Base-by-base conservation (phyloP, 1,140 invertebrate genomes). In the Aphidius ervi region DNA sequence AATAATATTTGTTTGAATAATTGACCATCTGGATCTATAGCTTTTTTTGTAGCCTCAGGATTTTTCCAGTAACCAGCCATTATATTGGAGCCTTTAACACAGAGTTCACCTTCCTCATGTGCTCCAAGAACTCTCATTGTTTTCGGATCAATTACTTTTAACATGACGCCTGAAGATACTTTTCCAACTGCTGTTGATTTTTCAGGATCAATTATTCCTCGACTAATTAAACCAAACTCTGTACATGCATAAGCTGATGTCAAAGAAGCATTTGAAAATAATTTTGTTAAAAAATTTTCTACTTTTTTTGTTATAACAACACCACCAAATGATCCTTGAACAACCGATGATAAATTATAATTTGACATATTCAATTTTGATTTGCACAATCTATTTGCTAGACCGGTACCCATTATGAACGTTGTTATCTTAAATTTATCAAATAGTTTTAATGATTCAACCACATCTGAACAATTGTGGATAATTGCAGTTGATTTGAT, bases 11-110 rank as follows among this genome's bases (percentile, higher is more conserved):
- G 37, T 6, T 50, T 52, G 6, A 16, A 16, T n/a, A n/a, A n/a
- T n/a, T 10, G 1, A 85, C 88, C 83, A 45, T 85, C 78, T 5
- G 63, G 53, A 60, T 82, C 81, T 39, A 86, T 77, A 2, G 74
- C 79, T 55, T 81, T 73, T 1, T 63, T 68, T 2, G 83, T 85
- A 5, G 71, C 77, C 58, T 82, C 63, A 4, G 68, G 63, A 61
- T 76, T 70, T 7, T 58, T 58, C 49, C 56, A 70, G 37, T 76
- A 77, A 7, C 65, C 66, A n/a, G 65, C 45, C 74, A 76, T 76
- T n/a, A 74, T 40, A 5, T 69, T 68, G 1, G 76, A 72, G 0
- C 73, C 72, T 59, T 70, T 64, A 6, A 78, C 55, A 46, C 70
- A 80, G 2, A 83, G 31, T 63, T 83, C 82, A 0, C 82, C 82